Base-by-base conservation (phyloP, 2,888 invertebrate genomes). In the Caradrina clavipalpis region DNA sequence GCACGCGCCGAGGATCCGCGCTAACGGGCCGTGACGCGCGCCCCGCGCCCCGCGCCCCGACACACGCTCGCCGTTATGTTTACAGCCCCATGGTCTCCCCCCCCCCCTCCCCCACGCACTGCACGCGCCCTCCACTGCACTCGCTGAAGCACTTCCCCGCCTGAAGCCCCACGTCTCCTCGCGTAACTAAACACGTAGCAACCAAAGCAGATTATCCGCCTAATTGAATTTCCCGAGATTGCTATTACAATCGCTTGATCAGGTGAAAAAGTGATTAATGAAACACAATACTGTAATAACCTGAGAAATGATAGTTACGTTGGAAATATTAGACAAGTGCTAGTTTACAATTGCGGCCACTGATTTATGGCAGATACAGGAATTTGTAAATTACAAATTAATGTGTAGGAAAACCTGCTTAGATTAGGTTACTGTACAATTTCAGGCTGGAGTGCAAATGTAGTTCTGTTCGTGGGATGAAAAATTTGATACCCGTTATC, bases 151-250 rank as follows among this genome's bases (percentile, higher is more conserved):
- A 93, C 94, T 92, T 91, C 89, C 90, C 92, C 89, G 90, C 72
- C 85, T 91, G 95, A 95, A 95, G 91, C 95, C 95, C 82, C 92
- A 95, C 88, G 84, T 84, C 83, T 83, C 82, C 87, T 58, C 35
- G 82, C 83, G 95, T 93, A 95, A 94, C 92, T 82, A 79, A 89
- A 94, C 91, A 94, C 94, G 90, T 84, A 87, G 89, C 88, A 93
- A 93, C 92, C 93, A 92, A 93, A 92, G 88, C 90, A 94, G 94
- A 95, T 95, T 94, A 95, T 87, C 85, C 91, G 90, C 90, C 81
- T 95, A 94, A 95, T 95, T 94, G 90, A 94, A 94, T 94, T 93
- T 89, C 92, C 94, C 87, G 95, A 93, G 95, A 95, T 95, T 95
- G 94, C 86, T 90, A 91, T 91, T 89, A 92, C 92, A 90, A 92